These are phyloP conservation scores for Laspeyria flexula DNA, from an alignment of 2,888 invertebrate species.

Conservation along the genomic window DNA sequence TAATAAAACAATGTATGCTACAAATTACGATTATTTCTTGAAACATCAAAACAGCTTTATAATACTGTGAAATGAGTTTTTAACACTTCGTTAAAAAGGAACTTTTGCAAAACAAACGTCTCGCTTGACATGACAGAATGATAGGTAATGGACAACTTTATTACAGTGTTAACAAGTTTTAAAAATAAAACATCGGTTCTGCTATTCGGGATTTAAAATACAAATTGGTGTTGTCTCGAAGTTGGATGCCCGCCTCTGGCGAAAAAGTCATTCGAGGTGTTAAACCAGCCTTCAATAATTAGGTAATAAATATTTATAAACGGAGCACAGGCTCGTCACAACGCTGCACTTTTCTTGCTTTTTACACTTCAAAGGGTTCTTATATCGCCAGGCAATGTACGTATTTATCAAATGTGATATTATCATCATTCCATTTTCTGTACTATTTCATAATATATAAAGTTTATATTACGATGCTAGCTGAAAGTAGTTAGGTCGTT, in stretches of 20 bases:
- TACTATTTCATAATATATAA: slow-evolving; percentile 13
- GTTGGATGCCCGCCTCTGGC: slow-evolving; percentile 59
- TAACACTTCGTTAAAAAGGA: slow-evolving; percentile 37
- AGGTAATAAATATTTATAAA: slow-evolving; percentile 84
- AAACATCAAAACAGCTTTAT: slow-evolving; percentile 31
- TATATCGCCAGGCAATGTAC: slow-evolving; percentile 34
- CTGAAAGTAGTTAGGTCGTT: slow-evolving; percentile 23
- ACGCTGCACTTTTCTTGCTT: slow-evolving; percentile 52
- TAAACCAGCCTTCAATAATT: slow-evolving; percentile 72
- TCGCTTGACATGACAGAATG: slow-evolving; percentile 51
- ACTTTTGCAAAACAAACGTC: slow-evolving; percentile 46
- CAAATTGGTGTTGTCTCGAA: slow-evolving; percentile 54
- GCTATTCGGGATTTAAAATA: slow-evolving; percentile 49
- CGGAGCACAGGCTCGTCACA: slow-evolving; percentile 65
- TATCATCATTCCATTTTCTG: slow-evolving; percentile 19
- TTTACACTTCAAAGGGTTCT: slow-evolving; percentile 61
- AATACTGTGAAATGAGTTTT: slow-evolving; percentile 36
- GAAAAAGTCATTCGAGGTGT: slow-evolving; percentile 65
- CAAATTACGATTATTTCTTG: slow-evolving; percentile 42
- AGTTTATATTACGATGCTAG: slow-evolving; percentile 26
- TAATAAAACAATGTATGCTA: slow-evolving; percentile 33
- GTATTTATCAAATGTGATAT: slow-evolving; percentile 28
- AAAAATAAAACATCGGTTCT: slow-evolving; percentile 39
- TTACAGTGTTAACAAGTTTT: slow-evolving; percentile 60
- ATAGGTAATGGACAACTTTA: slow-evolving; percentile 65